Evolutionary conservation across 2,113 vertebrate genomes (phyloP).

Genomic region (Mungos mungo): DNA sequence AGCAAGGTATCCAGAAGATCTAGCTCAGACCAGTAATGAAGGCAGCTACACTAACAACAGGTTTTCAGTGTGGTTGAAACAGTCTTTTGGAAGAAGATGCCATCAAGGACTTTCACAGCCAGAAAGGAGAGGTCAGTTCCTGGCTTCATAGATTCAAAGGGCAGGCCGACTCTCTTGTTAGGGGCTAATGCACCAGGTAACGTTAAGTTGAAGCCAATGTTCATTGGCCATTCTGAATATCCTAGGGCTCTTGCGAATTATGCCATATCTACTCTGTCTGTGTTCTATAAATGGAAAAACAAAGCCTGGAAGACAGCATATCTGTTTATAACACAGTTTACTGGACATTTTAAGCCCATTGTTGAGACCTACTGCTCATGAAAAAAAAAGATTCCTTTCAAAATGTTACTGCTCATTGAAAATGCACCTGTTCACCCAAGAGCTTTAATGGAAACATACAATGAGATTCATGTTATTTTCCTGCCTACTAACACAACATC

Average conservation of each 20-base stretch:
- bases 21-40: background rate
- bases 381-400: background rate
- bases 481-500: background rate
- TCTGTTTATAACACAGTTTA: background rate
- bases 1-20: background rate
- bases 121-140: background rate
- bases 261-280: background rate
- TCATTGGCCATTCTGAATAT: background rate
- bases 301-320: background rate
- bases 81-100: background rate
- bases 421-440: background rate
- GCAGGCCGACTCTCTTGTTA: background rate
- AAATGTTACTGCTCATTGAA: background rate
- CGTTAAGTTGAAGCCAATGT: background rate
- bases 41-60: background rate
- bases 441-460: background rate
- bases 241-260: background rate
- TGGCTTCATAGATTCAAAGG: background rate
- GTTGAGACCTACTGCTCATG: background rate
- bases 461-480: background rate
- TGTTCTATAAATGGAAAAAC: background rate
- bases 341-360: background rate
- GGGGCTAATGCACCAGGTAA: background rate
- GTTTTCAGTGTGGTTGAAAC: background rate
- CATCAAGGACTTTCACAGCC: background rate